Evolutionary conservation across 2,888 invertebrate species (phyloP), one percentile per base, ranked within the genome.

Genomic region (Strigamia crassipes): DNA sequence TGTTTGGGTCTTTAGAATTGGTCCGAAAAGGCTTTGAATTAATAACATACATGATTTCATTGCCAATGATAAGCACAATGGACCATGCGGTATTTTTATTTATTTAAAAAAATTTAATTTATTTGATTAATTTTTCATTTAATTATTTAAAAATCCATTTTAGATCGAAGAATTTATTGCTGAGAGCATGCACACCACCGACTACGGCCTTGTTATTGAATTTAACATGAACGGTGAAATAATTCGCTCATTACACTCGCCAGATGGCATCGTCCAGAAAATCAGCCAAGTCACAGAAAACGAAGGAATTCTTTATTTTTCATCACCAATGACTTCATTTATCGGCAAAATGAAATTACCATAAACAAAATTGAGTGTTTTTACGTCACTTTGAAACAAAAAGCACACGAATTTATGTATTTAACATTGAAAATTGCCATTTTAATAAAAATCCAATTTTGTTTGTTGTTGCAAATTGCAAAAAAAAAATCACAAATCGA

Each of bases 241-340:
- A 21, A 83, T 86, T 2, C 84, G 84, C 61, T 86, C 86, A 82
- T 84, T 86, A 21, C 87, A 87, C 77, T 87, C 87, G 84, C 86
- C 86, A 2, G 84, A 84, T 13, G 87, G 86, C 5, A 27, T n/a
- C 21, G 46, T 81, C 18, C 13, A 66, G 4, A 21, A 18, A 66
- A 81, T 81, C 18, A 81, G 61, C 27, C 81, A 81, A 34, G 61
- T 81, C 10, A 66, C 38, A 15, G 81, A 81, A 81, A 9, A 27
- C 31, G 61, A 81, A 1, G 38, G 38, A 8, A 31, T 5, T 21
- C 31, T 81, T 51, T 81, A 81, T 66, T 51, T 80, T 21, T 13
- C 42, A 31, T 80, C 80, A 10, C 78, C 78, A 18, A 5, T 18
- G 3, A 38, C 10, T 1, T 5, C 38, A 12, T 78, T 78, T 78